Conservation (phyloP, 2,888 invertebrate species). For the Limnephilus rhombicus region DNA sequence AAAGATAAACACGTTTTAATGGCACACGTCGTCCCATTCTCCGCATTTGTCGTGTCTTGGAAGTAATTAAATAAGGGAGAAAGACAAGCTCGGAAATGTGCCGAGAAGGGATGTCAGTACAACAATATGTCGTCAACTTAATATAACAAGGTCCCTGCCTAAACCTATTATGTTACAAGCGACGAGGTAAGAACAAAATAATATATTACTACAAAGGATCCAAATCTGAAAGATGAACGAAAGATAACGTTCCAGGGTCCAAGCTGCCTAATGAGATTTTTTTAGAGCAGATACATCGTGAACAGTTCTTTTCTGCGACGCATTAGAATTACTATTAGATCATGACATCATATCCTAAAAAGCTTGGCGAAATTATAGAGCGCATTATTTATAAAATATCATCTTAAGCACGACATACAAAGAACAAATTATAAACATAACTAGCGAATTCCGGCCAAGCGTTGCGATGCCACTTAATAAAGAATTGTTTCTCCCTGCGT, state of each 20-base stretch:
- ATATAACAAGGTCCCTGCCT: constrained; percentile 16
- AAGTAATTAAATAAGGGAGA: constrained; percentile 21
- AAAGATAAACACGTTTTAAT: constrained; percentile 2
- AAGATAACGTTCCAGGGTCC: no score
- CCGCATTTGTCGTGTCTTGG: neutral
- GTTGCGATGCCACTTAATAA: no score
- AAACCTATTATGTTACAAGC: neutral
- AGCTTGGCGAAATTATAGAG: no score
- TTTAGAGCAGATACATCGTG: no score
- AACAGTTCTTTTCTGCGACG: neutral
- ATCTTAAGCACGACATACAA: no score
- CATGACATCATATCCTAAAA: no score
- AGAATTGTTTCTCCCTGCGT: no score
- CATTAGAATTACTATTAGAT: neutral
- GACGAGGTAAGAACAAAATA: neutral
- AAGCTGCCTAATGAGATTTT: no score
- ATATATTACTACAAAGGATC: neutral
- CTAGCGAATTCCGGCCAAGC: no score
- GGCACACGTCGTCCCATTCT: neutral
- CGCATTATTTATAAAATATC: no score
- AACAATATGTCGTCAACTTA: constrained; percentile 13
- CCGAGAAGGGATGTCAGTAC: neutral
- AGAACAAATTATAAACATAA: no score
- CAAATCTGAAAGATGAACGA: no score
- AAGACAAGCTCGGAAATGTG: neutral